A percentile compares a stretch with the other conserved stretches of the same genome.
These are phyloP conservation scores for Thunnus thynnus DNA, from an alignment of 2,113 vertebrate genomes.

Conservation along the genomic window DNA sequence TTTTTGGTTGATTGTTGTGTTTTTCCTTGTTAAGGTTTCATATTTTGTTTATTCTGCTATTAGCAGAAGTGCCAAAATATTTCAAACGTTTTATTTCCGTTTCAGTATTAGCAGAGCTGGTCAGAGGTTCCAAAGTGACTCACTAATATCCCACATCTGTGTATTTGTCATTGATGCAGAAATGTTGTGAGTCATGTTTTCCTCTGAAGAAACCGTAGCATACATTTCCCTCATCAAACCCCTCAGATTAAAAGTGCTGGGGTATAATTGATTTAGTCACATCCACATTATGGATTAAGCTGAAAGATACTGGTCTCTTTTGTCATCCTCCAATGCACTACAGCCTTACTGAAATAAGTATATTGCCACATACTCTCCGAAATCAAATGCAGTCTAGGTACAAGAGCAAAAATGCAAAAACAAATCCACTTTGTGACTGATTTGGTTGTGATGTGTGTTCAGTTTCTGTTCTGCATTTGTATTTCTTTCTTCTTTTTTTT, in stretches of 20 bases:
- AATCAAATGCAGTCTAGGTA: conserved; percentile 19
- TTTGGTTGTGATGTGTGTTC: conserved; percentile 38
- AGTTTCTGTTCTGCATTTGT: conserved; percentile 59
- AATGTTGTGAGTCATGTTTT: conserved; percentile 9
- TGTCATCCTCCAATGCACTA: background rate
- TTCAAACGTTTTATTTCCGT: conserved; percentile 54
- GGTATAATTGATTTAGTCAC: background rate
- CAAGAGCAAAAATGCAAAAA: background rate
- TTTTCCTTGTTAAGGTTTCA: conserved; percentile 45
- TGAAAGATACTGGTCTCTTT: background rate
- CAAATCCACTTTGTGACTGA: conserved; percentile 4
- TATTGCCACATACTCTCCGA: conserved; percentile 18
- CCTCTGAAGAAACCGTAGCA: background rate
- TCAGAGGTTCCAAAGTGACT: background rate
- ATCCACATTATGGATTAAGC: background rate
- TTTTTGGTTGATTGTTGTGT: conserved; percentile 58
- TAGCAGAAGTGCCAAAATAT: conserved; percentile 64
- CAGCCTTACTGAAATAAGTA: conserved; percentile 35
- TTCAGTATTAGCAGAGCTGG: conserved; percentile 42
- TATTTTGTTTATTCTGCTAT: conserved; percentile 19
- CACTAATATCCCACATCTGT: background rate
- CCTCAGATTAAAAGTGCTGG: background rate
- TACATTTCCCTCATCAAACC: background rate
- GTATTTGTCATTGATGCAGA: background rate
- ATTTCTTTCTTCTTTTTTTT: conserved; percentile 52